Evolutionary conservation across 2,113 vertebrate species (phyloP).

Genomic region (Casuarius casuarius): DNA sequence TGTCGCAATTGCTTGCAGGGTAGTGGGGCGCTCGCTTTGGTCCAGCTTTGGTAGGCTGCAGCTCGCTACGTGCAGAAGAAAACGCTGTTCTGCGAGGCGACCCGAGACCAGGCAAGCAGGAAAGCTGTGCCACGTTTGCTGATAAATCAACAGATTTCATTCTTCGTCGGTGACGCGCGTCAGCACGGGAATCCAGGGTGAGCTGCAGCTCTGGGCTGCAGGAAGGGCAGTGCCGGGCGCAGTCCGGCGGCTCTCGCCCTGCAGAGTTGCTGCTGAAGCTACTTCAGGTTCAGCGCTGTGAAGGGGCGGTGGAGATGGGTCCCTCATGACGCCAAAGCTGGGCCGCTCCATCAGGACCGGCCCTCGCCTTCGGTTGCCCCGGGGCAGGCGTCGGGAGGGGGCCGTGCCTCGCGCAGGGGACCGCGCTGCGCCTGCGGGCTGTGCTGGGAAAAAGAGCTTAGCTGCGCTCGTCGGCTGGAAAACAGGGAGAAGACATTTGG

Average conservation of each 20-base stretch:
- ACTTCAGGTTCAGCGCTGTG: constrained; percentile 19
- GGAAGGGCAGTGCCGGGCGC: neutral
- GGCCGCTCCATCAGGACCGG: neutral
- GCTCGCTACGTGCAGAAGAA: neutral
- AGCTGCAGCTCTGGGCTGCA: constrained; percentile 9
- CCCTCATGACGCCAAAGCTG: neutral
- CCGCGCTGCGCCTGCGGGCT: neutral
- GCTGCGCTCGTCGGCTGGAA: constrained; percentile 5
- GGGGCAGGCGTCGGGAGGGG: neutral
- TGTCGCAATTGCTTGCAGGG: neutral
- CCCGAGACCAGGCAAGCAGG: neutral
- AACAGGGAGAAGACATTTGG: constrained; percentile 20
- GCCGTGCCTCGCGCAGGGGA: neutral
- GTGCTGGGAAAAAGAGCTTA: constrained; percentile 11
- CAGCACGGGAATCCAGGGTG: neutral
- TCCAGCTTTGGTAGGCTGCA: constrained; percentile 1
- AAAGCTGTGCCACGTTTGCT: neutral
- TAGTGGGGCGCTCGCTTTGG: neutral
- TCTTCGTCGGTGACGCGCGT: neutral
- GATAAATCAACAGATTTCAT: neutral
- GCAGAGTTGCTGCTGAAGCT: constrained; percentile 1
- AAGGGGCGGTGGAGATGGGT: neutral
- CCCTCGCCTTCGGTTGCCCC: neutral
- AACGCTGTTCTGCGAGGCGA: neutral
- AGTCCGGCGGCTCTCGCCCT: constrained; percentile 10